A percentile compares a stretch with the other conserved stretches of the same genome.
Conservation (phyloP, 2,113 vertebrate species). For the Actinemys pallida region DNA sequence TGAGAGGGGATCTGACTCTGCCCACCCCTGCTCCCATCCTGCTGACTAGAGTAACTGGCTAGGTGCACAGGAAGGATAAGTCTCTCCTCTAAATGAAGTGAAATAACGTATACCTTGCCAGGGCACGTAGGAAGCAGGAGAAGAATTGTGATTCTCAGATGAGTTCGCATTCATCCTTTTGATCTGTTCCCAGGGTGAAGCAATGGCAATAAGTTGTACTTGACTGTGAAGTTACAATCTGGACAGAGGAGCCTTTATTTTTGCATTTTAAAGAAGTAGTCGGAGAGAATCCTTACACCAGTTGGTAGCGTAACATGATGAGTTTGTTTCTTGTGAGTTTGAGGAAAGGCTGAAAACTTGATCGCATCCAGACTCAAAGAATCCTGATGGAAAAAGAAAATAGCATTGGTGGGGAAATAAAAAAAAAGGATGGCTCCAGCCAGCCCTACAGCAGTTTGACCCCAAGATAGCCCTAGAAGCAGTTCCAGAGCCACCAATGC, state of each 20-base stretch:
- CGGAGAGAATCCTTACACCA: not conserved
- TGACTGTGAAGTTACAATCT: not conserved
- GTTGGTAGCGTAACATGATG: conserved; percentile 15
- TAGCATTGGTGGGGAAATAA: not conserved
- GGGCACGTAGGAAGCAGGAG: not conserved
- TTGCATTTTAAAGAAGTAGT: not conserved
- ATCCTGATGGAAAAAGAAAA: conserved; percentile 58
- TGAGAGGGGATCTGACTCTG: not conserved
- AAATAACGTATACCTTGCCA: not conserved
- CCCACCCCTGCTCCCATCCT: not conserved
- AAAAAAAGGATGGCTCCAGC: conserved; percentile 38
- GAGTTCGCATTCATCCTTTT: not conserved
- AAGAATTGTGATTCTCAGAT: not conserved
- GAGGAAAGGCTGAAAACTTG: conserved; percentile 46
- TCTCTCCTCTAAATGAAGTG: not conserved
- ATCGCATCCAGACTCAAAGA: conserved; percentile 63
- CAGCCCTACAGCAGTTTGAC: conserved; percentile 78
- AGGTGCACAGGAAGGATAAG: not conserved
- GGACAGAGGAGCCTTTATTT: not conserved
- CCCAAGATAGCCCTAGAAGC: conserved; percentile 65
- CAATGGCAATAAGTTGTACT: not conserved
- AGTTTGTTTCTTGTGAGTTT: conserved; percentile 39
- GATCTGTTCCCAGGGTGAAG: not conserved
- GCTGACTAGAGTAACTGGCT: not conserved
- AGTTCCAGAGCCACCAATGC: conserved; percentile 35